Base-by-base conservation (phyloP, 2,797 vertebrate genomes). In the Acanthornis magna region DNA sequence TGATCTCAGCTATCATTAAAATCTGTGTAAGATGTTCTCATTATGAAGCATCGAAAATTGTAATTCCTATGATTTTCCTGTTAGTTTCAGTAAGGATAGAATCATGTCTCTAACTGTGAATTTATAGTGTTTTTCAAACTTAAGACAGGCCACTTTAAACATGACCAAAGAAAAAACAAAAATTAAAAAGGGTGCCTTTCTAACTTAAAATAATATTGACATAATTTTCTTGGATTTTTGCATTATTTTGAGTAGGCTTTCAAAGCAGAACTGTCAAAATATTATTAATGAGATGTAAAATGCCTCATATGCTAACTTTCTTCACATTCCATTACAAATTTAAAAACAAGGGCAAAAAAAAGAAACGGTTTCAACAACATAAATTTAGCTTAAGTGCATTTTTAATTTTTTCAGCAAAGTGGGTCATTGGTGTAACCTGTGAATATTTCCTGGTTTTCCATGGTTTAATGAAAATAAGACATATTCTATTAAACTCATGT, bases 381-480 rank as follows among this genome's bases (percentile, higher is more conserved):
- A 93, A 85, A 85, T 70, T 77, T 74, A 57, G 22, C 45, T 58
- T 47, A 50, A 63, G 12, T 40, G 22, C 7, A 25, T 79, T 84
- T 48, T 47, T 48, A 40, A 21, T 77, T 93, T 89, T 88, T 72
- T 58, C 29, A 89, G 62, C 22, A 82, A 88, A 92, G 68, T 45
- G n/a, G n/a, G 10, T 84, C 53, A 53, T 27, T 94, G 73, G n/a
- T 3, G 0, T 62, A 88, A 79, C 42, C 42, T 82, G 65, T 63
- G 74, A 93, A 88, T 25, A 66, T 77, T 85, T 93, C 88, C 91
- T 55, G 12, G 29, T 72, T 81, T 85, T 85, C 34, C n/a, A 63
- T 40, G 21, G 36, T 78, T 94, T 93, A 62, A 68, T 91, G 84
- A 93, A 94, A 93, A 86, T 85, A 70, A 88, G 66, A 77, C 34